Evolutionary conservation across 2,113 vertebrate species (phyloP), one percentile per base, ranked within the genome.

Genomic region (Centrocercus urophasianus): DNA sequence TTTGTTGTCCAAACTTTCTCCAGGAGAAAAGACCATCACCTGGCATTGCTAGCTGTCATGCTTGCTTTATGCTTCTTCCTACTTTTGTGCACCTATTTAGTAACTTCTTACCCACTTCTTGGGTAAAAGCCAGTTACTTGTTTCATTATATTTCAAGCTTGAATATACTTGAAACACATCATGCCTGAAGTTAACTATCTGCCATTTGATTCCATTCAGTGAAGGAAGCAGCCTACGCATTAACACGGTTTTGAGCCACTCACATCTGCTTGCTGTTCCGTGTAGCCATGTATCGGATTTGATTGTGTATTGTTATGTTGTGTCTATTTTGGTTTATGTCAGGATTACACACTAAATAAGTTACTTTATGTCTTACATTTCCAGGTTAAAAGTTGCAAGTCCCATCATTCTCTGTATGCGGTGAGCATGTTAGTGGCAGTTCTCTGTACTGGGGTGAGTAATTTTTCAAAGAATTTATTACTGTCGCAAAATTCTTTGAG

Each of bases 401-500:
- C 32, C 45, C 11, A 21, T 7, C 27, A 12, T 65, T 90, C 40
- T 77, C 27, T 43, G 7, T 25, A 34, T 61, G 63, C 73, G 36
- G 21, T 36, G 16, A 71, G 9, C 54, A 32, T 10, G 47, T 76
- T 18, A 71, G 59, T 32, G 91, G 42, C 71, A 82, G 89, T 74
- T 87, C 32, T 73, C 71, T 2, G 1, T 36, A 50, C 7, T 21
- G 22, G 64, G 43, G 36, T 64, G 60, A 83, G 19, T 60, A 77
- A 52, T 82, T 91, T 96, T 90, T 76, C 27, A 83, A 93, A 83
- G 2, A 89, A 91, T 94, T 93, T 95, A 73, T 67, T 73, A 13
- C 47, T 32, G 38, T 50, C 77, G 74, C 42, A 96, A 90, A 93
- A 95, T 85, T 50, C 70, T 54, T 13, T 32, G 40, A 48, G 45